Evolutionary conservation across 2,113 vertebrate genomes (phyloP).

Genomic region (Python bivittatus): DNA sequence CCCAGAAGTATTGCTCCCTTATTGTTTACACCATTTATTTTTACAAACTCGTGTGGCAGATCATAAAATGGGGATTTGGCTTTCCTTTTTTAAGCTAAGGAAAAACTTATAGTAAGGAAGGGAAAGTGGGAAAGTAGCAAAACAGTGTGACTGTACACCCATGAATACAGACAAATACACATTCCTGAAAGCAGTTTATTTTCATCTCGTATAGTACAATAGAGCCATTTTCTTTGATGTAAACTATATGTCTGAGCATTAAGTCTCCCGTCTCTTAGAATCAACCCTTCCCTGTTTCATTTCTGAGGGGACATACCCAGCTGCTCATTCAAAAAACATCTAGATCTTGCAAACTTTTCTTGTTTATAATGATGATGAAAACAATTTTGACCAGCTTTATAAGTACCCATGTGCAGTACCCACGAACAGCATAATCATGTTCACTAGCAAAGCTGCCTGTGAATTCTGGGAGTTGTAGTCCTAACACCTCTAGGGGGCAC

Average conservation of each 20-base stretch:
- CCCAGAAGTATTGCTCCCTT: constrained; percentile 27
- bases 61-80: constrained; percentile 45
- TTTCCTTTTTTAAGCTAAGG: constrained; percentile 35
- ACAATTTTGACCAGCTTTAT: not conserved
- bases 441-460: not conserved
- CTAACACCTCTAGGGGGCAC: not conserved
- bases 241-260: not conserved
- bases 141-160: not conserved
- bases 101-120: constrained; percentile 37
- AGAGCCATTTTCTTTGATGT: not conserved
- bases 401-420: not conserved
- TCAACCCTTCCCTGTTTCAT: not conserved
- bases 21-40: constrained; percentile 56
- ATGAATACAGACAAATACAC: not conserved
- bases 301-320: not conserved
- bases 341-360: not conserved
- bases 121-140: not conserved
- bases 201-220: not conserved
- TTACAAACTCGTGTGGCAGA: constrained; percentile 58
- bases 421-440: not conserved
- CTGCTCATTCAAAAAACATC: not conserved
- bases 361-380: not conserved
- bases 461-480: not conserved
- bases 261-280: not conserved
- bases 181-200: not conserved